Evolutionary conservation across 2,888 invertebrate species (phyloP), one percentile per base, ranked within the genome.

Genomic region (Aphelenchoides bicaudatus): DNA sequence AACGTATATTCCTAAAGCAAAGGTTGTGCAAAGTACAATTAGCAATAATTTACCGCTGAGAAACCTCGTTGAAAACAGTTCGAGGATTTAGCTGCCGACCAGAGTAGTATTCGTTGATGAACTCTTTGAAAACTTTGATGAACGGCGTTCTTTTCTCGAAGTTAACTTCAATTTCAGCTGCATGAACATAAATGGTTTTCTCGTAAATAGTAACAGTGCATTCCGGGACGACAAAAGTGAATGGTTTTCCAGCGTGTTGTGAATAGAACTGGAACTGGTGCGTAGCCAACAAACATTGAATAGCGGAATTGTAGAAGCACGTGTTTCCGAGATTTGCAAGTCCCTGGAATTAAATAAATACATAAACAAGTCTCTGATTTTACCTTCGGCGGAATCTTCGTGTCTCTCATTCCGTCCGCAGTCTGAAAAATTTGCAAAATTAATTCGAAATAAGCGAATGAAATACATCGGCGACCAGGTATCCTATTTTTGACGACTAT

Each of bases 1-100:
- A 94, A 79, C 91, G 88, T 0, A 89, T 88, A n/a, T 81, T 81
- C 59, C 82, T 82, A 59, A 10, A 62, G 23, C n/a, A 13, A 21
- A 30, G 21, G n/a, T 13, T 16, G 25, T 25, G 58, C 10, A 55
- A 28, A 19, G 8, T 6, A 23, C 55, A 58, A 59, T 16, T 4
- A 5, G 10, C 5, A 19, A 4, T 19, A 25, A 52, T 31, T 19
- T 5, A 55, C 27, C 31, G 29, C 8, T 31, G 46, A 13, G 48
- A 8, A 50, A 68, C 64, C 47, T 69, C 60, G n/a, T 56, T 39
- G 58, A 72, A 71, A 21, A 72, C 59, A 0, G 28, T 16, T 2
- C 48, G 37, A 10, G 72, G 72, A 38, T 55, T 59, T n/a, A 65
- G 62, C 6, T 50, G 43, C 6, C 57, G 25, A 0, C 60, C 58